phyloP scores from a whole-genome alignment of 35 echinoderm and acorn worm genomes.

The Lytechinus pictus region DNA sequence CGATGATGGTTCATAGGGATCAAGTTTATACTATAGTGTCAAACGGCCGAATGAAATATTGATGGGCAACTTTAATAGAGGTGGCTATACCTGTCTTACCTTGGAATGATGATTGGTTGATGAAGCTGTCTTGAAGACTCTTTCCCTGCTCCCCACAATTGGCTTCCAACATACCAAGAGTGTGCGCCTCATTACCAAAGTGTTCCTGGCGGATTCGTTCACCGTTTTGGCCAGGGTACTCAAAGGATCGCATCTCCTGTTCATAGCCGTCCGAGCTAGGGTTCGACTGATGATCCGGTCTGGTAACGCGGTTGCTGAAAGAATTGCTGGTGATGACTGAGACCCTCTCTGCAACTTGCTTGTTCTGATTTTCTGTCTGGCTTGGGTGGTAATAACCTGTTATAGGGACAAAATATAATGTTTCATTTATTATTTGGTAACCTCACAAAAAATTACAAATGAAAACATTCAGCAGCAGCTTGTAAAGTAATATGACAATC shows the following conservation, averaged over 20 bases:
- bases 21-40: too few species aligned
- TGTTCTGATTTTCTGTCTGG: conserved; percentile 16
- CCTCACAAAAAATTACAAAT: too few species aligned
- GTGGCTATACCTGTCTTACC: neutral
- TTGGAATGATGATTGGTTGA: neutral
- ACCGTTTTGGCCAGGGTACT: neutral
- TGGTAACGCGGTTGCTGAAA: conserved; percentile 37
- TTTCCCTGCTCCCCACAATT: neutral
- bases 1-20: too few species aligned
- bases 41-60: too few species aligned
- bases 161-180: neutral
- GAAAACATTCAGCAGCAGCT: too few species aligned
- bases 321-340: conserved; percentile 76
- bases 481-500: too few species aligned
- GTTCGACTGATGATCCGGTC: neutral
- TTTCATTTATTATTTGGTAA: too few species aligned
- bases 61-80: too few species aligned
- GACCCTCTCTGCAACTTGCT: conserved; percentile 62
- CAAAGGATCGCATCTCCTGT: neutral
- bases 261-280: neutral
- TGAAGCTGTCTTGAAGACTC: neutral
- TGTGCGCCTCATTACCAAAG: conserved; percentile 4
- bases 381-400: neutral
- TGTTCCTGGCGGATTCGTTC: neutral
- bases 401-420: neutral